Evolutionary conservation across 2,888 invertebrate species (phyloP).

Genomic region (Watsonalla cultraria): DNA sequence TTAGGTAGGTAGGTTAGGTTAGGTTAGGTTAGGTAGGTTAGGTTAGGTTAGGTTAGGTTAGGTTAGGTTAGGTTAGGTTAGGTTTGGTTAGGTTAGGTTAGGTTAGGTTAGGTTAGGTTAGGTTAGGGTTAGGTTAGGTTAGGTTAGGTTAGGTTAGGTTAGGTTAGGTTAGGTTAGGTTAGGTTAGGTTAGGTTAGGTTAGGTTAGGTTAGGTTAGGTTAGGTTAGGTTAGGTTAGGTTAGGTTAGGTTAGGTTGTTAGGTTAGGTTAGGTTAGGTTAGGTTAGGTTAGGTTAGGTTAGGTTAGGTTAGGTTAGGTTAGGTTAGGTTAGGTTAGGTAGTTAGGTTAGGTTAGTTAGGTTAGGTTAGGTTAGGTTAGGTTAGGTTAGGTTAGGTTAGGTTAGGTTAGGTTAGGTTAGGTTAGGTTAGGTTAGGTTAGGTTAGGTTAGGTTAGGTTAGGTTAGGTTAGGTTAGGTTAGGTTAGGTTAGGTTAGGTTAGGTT

Average conservation of each 20-base stretch:
- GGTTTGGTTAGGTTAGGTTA: constrained; percentile 13
- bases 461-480: constrained; percentile 20
- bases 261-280: constrained; percentile 11
- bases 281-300: constrained; percentile 12
- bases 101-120: constrained; percentile 13
- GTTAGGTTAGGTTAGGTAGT: constrained; percentile 14
- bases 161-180: constrained; percentile 8
- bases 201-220: constrained; percentile 11
- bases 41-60: constrained; percentile 18
- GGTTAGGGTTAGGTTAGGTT: constrained; percentile 11
- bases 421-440: constrained; percentile 24
- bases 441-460: constrained; percentile 19
- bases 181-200: constrained; percentile 7
- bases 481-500: constrained; percentile 19
- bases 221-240: constrained; percentile 12
- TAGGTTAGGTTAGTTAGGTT: constrained; percentile 13
- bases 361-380: constrained; percentile 18
- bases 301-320: constrained; percentile 13
- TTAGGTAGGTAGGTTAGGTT: constrained; percentile 17
- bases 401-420: constrained; percentile 20
- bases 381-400: constrained; percentile 23
- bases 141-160: constrained; percentile 8
- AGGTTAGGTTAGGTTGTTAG: constrained; percentile 10
- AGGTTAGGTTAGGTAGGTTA: constrained; percentile 21
- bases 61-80: constrained; percentile 18